Evolutionary conservation across 2,113 vertebrate genomes (phyloP).

Genomic region (Sterna hirundo): DNA sequence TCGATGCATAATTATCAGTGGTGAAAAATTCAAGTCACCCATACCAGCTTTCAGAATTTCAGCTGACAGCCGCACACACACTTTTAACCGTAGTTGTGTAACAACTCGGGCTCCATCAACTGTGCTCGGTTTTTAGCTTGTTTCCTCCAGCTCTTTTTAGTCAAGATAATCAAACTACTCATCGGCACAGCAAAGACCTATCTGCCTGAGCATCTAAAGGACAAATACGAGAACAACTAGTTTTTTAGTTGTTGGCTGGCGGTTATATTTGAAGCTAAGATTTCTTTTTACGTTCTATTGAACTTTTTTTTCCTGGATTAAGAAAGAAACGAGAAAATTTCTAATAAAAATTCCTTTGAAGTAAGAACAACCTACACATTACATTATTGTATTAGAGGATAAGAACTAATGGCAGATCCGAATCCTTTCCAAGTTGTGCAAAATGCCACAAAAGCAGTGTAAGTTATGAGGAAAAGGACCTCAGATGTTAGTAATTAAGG

Average conservation of each 20-base stretch:
- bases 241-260: background rate
- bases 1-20: background rate
- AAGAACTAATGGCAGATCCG: background rate
- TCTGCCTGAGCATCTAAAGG: background rate
- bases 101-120: background rate
- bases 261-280: background rate
- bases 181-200: background rate
- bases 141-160: background rate
- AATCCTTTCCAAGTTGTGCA: background rate
- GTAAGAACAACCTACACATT: background rate
- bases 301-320: background rate
- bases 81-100: background rate
- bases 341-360: background rate
- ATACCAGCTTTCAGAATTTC: background rate
- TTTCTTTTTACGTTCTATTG: background rate
- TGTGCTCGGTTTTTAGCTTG: background rate
- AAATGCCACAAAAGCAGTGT: background rate
- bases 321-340: background rate
- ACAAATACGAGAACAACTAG: background rate
- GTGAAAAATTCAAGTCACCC: background rate
- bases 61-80: background rate
- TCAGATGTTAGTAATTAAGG: constrained; percentile 6
- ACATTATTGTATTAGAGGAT: background rate
- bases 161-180: background rate
- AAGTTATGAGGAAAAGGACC: constrained; percentile 11